These are phyloP conservation scores for Aelia acuminata DNA, from an alignment of 2,888 invertebrate species.

Conservation along the genomic window DNA sequence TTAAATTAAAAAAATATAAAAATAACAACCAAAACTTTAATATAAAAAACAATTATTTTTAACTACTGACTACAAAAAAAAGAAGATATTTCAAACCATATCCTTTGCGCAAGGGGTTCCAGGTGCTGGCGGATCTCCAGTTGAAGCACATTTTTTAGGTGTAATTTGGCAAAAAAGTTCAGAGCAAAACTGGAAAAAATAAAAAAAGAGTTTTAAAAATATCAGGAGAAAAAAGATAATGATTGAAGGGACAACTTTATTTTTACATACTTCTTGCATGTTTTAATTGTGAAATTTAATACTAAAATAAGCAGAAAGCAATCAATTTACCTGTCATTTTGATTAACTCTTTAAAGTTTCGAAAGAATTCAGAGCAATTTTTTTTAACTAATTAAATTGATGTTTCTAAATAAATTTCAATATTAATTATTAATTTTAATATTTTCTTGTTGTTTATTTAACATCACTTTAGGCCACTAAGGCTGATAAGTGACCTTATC, in stretches of 20 bases:
- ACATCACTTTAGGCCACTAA: too few relatives aligned
- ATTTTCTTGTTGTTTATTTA: too few relatives aligned
- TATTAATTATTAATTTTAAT: too few relatives aligned
- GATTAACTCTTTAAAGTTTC: background rate
- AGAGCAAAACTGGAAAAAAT: conserved; percentile 69
- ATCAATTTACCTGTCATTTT: background rate
- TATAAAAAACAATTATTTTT: background rate
- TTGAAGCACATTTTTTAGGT: conserved; percentile 71
- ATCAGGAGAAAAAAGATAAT: background rate
- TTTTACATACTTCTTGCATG: background rate
- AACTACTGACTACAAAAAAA: background rate
- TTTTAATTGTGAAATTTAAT: background rate
- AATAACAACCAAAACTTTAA: too few relatives aligned
- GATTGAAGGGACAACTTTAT: background rate
- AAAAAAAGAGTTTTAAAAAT: background rate
- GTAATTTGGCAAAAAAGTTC: conserved; percentile 72
- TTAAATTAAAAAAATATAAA: too few relatives aligned
- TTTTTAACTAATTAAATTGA: too few relatives aligned
- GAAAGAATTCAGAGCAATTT: too few relatives aligned
- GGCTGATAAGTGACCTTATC: too few relatives aligned
- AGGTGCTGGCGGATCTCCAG: conserved; percentile 76
- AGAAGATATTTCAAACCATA: conserved; percentile 70
- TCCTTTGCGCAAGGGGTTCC: conserved; percentile 78
- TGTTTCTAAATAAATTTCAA: too few relatives aligned
- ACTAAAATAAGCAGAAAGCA: too few relatives aligned